Percentiles rank a stretch among this genome's conserved stretches.
Evolutionary conservation across 2,797 vertebrate genomes (phyloP).

Genomic region (Lacerta bilineata): DNA sequence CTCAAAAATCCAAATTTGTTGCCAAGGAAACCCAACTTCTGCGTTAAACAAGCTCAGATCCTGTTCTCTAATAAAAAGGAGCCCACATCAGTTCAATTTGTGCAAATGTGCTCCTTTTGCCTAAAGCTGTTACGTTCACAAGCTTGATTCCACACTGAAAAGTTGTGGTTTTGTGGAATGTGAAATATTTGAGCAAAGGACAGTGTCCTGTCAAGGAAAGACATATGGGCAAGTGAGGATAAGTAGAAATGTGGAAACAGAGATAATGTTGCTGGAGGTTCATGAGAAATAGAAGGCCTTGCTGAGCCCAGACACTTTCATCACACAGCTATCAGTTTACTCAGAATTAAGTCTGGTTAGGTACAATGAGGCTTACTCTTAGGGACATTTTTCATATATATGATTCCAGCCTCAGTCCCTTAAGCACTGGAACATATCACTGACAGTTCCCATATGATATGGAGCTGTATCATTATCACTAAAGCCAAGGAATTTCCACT

Average conservation of each 20-base stretch:
- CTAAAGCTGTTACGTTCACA: neutral
- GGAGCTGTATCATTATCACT: neutral
- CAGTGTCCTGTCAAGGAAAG: neutral
- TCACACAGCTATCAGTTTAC: neutral
- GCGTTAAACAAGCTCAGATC: neutral
- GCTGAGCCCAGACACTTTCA: neutral
- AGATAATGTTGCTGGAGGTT: neutral
- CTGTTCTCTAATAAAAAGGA: neutral
- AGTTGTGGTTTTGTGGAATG: neutral
- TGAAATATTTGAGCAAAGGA: neutral
- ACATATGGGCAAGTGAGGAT: neutral
- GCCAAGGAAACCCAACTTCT: slow-evolving; percentile 26
- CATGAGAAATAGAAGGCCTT: neutral
- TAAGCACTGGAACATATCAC: neutral
- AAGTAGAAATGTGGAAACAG: neutral
- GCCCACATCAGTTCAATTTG: neutral
- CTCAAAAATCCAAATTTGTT: slow-evolving; percentile 35
- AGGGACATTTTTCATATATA: neutral
- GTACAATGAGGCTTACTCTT: neutral
- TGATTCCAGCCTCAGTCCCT: neutral
- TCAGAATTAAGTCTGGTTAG: neutral
- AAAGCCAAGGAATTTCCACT: neutral
- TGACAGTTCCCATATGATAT: neutral
- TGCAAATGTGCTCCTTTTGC: neutral
- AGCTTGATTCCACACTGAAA: neutral